Evolutionary conservation across 2,888 invertebrate species (phyloP).

Genomic region (Ephialtes manifestator): DNA sequence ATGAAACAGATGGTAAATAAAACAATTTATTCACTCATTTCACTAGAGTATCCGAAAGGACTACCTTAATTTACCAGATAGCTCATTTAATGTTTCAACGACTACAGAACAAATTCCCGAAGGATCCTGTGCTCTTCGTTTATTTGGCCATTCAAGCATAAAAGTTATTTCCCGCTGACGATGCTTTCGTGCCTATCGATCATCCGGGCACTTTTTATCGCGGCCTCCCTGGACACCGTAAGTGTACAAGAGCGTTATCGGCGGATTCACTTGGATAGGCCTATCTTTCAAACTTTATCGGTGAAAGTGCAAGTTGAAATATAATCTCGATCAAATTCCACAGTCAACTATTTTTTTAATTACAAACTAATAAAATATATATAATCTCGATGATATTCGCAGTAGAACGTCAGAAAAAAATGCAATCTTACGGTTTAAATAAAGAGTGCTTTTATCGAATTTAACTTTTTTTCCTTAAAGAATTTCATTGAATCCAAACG

Average conservation of each 20-base stretch:
- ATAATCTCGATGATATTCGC: too few relatives aligned
- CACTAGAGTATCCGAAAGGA: too few relatives aligned
- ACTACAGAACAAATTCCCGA: background rate
- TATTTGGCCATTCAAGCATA: conserved; percentile 35
- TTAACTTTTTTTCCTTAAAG: too few relatives aligned
- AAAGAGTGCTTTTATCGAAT: too few relatives aligned
- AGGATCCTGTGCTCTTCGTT: background rate
- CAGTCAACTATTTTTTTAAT: too few relatives aligned
- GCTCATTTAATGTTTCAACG: background rate
- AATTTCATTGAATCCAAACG: too few relatives aligned
- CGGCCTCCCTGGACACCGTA: background rate
- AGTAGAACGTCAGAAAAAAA: background rate
- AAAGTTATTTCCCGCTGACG: conserved; percentile 6
- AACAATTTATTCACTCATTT: too few relatives aligned
- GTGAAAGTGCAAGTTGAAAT: background rate
- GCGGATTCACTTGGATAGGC: background rate
- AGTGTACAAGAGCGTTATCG: background rate
- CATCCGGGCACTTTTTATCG: conserved; percentile 14
- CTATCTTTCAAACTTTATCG: background rate
- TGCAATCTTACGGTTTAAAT: too few relatives aligned
- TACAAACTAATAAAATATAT: too few relatives aligned
- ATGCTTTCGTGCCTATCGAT: conserved; percentile 43
- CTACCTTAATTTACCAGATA: too few relatives aligned
- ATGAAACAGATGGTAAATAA: too few relatives aligned
- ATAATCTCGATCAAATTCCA: too few relatives aligned